These are phyloP conservation scores for Desmophyllum pertusum DNA, from an alignment of 92 coral and sea anemone species.

Conservation along the genomic window DNA sequence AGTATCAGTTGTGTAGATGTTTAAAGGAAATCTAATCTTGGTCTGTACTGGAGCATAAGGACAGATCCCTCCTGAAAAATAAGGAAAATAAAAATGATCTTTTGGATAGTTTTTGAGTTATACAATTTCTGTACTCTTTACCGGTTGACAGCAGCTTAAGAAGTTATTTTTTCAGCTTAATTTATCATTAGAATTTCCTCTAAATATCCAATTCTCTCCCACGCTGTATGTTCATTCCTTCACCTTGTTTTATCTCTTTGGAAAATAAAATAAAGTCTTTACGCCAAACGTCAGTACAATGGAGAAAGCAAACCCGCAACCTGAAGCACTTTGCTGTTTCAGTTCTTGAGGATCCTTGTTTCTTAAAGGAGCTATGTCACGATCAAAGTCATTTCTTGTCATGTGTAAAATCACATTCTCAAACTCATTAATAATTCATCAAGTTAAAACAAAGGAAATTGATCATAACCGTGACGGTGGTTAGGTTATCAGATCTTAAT, in stretches of 20 bases:
- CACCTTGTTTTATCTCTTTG: background rate
- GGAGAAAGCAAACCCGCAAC: no score
- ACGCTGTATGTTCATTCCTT: background rate
- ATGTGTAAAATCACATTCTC: no score
- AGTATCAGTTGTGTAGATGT: background rate
- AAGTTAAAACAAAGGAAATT: no score
- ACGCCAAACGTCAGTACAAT: background rate
- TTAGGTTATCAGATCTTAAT: no score
- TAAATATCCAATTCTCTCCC: no score
- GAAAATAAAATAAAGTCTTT: background rate
- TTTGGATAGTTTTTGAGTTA: background rate
- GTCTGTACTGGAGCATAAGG: conserved; percentile 86
- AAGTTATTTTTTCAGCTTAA: no score
- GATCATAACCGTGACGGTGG: no score
- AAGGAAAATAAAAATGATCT: background rate
- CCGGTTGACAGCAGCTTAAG: background rate
- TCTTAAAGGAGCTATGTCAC: no score
- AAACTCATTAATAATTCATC: no score
- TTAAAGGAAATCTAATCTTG: conserved; percentile 75
- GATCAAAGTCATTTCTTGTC: no score
- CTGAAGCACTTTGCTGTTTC: no score
- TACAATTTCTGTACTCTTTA: background rate
- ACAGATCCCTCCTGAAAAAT: conserved; percentile 68
- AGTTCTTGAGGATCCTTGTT: no score
- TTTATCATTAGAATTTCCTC: background rate